Base-by-base conservation (phyloP, 2,797 vertebrate species). In the Anisognathus igniventris region DNA sequence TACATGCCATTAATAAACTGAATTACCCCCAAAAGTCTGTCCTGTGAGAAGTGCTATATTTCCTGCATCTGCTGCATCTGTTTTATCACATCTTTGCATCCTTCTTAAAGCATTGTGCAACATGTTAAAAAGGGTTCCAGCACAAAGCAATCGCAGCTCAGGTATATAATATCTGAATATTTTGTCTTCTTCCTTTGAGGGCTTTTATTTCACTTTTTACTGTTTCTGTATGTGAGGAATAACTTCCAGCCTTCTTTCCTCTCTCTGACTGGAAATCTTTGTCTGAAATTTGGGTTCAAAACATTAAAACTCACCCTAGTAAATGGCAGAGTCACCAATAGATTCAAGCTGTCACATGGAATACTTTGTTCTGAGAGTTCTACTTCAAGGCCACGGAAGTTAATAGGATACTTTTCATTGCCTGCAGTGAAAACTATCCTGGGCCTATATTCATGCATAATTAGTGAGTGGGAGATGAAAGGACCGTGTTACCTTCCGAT, bases 1-100 rank as follows among this genome's bases (percentile, higher is more conserved):
- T 96, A 91, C 61, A 87, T 96, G 92, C 94, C 70, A 67, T 97
- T 98, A 98, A 97, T 97, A 98, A 97, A 97, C 66, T 77, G 90
- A 97, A 96, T 97, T 97, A 96, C 92, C 96, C 96, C 87, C 93
- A 96, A 96, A 91, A 96, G 91, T 92, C 85, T 96, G 93, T 95
- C 90, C 93, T 96, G 93, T 4, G 30, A 94, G 95, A 97, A 95
- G 94, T 77, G 88, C 88, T 97, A 13, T 91, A 66, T 96, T 98
- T 97, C 93, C 95, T 96, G 90, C 85, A 79, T 96, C 92, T 95
- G 94, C 84, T 88, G 76, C 83, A 81, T 97, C 96, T 97, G 94
- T 96, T 97, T 97, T 93, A 96, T 97, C 96, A 94, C 71, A 95
- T 92, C 61, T 93, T 94, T 95, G 90, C 86, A 95, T 92, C 85